Base-by-base conservation (phyloP, 1,140 invertebrate species). In the Euwallacea similis region DNA sequence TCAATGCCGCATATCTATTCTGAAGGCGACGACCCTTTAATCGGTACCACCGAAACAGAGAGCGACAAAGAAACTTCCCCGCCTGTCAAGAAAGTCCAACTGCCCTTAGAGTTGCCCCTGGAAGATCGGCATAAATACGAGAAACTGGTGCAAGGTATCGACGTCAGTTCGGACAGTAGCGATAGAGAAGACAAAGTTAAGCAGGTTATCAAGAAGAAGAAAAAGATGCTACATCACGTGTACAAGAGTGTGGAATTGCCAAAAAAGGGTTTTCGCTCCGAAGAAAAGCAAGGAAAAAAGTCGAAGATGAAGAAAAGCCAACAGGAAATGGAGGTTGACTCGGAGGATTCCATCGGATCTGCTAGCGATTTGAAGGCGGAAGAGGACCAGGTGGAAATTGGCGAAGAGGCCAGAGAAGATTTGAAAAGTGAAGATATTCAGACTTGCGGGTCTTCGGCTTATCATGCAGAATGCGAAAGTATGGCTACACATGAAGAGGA, bases 121-220 rank as follows among this genome's bases (percentile, higher is more conserved):
- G 90, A 92, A 74, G 89, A 92, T 81, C 83, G 65, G 11, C 53
- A 10, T 91, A 92, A 92, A 74, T 93, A 92, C 76, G 90, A 92
- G 74, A 93, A 92, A 76, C 80, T 92, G n/a, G 85, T 86, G 2
- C 85, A 84, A 73, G 85, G 84, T 60, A 79, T 79, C 0, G 80
- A 88, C 69, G 79, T 86, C 6, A 89, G 87, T 15, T 88, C 88
- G 3, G 88, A 89, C 68, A 83, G 81, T 67, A 84, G 81, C 68
- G 85, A 86, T 7, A 84, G 78, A 47, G 81, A 83, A 63, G 76
- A 81, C 43, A 66, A 75, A 61, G 75, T 76, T 58, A 75, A 69
- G 15, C 73, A 74, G 15, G 73, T 71, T 55, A 65, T 67, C 0
- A 75, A 82, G 79, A 74, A 79, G 54, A 74, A 76, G 50, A 76